These are phyloP conservation scores for Neolamprologus variostigma DNA, from an alignment of 2,113 vertebrate genomes.

Conservation along the genomic window DNA sequence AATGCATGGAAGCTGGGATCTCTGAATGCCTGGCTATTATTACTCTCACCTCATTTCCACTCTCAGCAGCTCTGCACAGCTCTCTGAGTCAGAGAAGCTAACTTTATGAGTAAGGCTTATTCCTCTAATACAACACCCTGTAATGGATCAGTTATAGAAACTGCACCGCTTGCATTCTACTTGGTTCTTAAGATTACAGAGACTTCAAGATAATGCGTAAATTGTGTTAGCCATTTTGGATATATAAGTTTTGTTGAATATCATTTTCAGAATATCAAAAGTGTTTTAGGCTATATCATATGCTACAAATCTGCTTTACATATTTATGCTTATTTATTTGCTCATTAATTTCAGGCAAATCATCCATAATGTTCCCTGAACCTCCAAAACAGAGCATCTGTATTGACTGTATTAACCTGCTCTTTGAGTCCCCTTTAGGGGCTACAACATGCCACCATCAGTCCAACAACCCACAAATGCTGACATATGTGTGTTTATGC, in stretches of 20 bases:
- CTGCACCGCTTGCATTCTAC: not conserved
- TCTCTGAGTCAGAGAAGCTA: conserved; percentile 7
- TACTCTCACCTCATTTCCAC: conserved; percentile 20
- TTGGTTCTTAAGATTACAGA: not conserved
- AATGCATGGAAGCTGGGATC: conserved; percentile 37
- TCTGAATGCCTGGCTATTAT: conserved; percentile 49
- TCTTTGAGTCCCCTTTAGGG: not conserved
- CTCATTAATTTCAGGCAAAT: not conserved
- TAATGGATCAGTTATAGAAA: conserved; percentile 5
- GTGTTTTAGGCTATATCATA: not conserved
- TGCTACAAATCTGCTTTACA: not conserved
- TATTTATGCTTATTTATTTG: not conserved
- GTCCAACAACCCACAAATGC: not conserved
- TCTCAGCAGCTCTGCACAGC: conserved; percentile 12
- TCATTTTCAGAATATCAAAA: not conserved
- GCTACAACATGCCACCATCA: not conserved
- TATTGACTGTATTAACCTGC: not conserved
- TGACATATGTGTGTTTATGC: not conserved
- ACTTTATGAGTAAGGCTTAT: conserved; percentile 23
- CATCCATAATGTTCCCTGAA: not conserved
- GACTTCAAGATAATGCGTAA: not conserved
- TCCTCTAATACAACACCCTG: not conserved
- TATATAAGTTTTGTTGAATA: not conserved
- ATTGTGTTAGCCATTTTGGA: not conserved
- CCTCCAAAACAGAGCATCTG: not conserved